These are phyloP conservation scores for Drosophila sucinea DNA, from an alignment of 1,140 invertebrate genomes.

Conservation along the genomic window DNA sequence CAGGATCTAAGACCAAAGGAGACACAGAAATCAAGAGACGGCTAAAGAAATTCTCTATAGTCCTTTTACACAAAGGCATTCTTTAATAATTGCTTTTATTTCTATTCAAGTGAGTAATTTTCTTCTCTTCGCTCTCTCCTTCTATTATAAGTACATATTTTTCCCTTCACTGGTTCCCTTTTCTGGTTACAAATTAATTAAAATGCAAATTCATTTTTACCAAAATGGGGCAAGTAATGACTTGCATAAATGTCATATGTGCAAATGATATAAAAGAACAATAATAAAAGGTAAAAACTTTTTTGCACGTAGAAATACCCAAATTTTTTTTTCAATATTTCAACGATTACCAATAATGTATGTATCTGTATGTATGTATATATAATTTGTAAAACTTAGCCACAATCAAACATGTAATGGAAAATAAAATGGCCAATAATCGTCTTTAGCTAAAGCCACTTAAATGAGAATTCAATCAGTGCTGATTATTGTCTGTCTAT, in stretches of 20 bases:
- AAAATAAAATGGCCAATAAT: conserved; percentile 58
- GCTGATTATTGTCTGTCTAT: conserved; percentile 53
- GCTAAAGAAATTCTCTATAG: not conserved
- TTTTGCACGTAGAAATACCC: too few species aligned
- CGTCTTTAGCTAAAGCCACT: conserved; percentile 69
- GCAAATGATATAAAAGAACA: not conserved
- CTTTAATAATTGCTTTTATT: conserved; percentile 62
- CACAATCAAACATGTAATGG: conserved; percentile 38
- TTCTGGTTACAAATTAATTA: conserved; percentile 62
- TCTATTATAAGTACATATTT: conserved; percentile 18
- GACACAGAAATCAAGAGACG: not conserved
- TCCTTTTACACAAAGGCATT: conserved; percentile 28
- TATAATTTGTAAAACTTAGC: conserved; percentile 7
- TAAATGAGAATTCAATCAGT: conserved; percentile 69
- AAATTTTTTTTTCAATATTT: too few species aligned
- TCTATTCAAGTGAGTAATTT: conserved; percentile 26
- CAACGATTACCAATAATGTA: too few species aligned
- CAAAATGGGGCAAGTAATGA: conserved; percentile 54
- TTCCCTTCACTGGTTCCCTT: conserved; percentile 13
- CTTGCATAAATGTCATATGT: not conserved
- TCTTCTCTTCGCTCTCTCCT: conserved; percentile 1
- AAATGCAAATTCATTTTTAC: conserved; percentile 74
- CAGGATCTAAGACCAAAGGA: not conserved
- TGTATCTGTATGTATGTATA: too few species aligned
- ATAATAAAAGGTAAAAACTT: too few species aligned